Percentiles rank a stretch among this genome's conserved stretches.
Evolutionary conservation across 1,140 invertebrate species (phyloP).

Genomic region (Chionoecetes opilio): DNA sequence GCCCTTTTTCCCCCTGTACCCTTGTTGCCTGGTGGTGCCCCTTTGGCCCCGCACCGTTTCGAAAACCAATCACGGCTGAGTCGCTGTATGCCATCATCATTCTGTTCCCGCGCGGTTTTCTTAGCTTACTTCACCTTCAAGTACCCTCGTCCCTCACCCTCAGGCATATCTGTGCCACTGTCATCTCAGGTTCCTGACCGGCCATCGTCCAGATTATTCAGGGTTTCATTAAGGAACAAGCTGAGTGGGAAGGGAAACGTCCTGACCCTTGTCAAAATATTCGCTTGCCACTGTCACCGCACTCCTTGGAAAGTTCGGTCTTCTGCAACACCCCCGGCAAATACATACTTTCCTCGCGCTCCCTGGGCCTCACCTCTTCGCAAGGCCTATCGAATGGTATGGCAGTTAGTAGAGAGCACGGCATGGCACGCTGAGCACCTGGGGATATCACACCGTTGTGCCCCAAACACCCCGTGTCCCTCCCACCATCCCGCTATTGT

Average conservation of each 20-base stretch:
- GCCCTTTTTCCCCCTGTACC: not conserved
- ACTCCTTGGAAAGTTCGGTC: not conserved
- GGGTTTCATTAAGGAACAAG: not conserved
- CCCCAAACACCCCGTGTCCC: not conserved
- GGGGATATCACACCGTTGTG: no score
- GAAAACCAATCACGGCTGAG: not conserved
- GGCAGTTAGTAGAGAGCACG: no score
- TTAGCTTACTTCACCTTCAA: not conserved
- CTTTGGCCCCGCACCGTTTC: not conserved
- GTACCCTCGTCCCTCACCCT: no score
- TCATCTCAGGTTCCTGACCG: not conserved
- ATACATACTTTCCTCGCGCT: not conserved
- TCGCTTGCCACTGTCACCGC: not conserved
- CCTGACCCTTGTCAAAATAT: not conserved
- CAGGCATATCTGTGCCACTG: no score
- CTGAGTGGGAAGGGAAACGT: not conserved
- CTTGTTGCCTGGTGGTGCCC: not conserved
- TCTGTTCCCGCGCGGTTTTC: not conserved
- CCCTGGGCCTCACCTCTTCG: no score
- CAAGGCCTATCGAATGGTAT: no score
- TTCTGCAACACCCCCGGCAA: not conserved
- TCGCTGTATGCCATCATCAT: not conserved
- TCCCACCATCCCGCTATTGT: not conserved
- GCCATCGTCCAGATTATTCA: not conserved
- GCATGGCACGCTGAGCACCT: no score